These are phyloP conservation scores for Troides helena DNA, from an alignment of 2,888 invertebrate genomes.

Conservation along the genomic window DNA sequence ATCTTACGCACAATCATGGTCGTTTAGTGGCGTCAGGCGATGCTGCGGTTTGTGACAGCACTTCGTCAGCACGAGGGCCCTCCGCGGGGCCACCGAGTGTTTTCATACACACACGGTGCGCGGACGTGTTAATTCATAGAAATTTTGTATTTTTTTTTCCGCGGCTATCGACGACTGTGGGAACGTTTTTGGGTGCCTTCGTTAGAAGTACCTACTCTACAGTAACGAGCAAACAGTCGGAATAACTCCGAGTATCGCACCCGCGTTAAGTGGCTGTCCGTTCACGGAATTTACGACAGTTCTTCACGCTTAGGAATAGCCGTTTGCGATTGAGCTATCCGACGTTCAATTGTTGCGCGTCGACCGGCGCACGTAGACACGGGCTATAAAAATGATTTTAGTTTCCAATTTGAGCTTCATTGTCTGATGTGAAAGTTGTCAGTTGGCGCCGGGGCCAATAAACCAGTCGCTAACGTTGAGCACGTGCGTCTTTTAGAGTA, in stretches of 20 bases:
- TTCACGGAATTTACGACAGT: conserved; percentile 71
- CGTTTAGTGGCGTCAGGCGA: conserved; percentile 51
- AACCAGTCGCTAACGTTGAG: conserved; percentile 59
- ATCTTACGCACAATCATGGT: conserved; percentile 60
- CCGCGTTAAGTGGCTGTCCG: conserved; percentile 71
- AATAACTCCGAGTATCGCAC: conserved; percentile 70
- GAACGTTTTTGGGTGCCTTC: conserved; percentile 76
- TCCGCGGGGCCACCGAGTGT: conserved; percentile 71
- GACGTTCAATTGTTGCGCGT: conserved; percentile 50
- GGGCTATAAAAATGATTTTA: conserved; percentile 71
- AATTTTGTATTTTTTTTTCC: conserved; percentile 70
- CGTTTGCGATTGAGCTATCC: conserved; percentile 58
- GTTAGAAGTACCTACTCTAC: conserved; percentile 73
- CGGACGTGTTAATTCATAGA: conserved; percentile 80
- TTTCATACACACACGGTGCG: conserved; percentile 75
- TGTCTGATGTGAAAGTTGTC: conserved; percentile 77
- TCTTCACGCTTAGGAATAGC: conserved; percentile 54
- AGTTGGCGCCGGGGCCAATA: conserved; percentile 76
- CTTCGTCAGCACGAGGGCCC: conserved; percentile 74
- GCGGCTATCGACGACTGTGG: conserved; percentile 78
- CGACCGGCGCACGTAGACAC: conserved; percentile 43
- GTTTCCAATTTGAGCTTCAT: conserved; percentile 74
- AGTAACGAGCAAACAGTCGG: conserved; percentile 75
- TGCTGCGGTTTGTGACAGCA: conserved; percentile 54
- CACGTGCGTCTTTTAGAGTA: conserved; percentile 52